These are phyloP conservation scores for Intellagama lesueurii DNA, from an alignment of 2,797 vertebrate genomes.

Conservation along the genomic window DNA sequence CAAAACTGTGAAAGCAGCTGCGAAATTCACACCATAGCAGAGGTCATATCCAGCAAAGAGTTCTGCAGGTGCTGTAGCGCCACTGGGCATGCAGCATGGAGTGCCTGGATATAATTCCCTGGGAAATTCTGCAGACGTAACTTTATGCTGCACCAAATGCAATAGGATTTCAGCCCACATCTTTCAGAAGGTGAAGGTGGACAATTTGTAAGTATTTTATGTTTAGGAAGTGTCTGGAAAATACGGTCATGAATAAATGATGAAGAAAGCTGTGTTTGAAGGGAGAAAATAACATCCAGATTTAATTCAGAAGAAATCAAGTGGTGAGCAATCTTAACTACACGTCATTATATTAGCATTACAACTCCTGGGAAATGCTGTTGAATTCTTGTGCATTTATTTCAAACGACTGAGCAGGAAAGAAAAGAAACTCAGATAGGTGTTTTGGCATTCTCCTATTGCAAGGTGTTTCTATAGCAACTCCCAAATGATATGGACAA, in stretches of 20 bases:
- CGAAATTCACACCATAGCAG: too few relatives aligned
- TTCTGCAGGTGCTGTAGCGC: too few relatives aligned
- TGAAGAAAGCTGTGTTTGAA: constrained; percentile 8
- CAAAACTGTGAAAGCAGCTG: too few relatives aligned
- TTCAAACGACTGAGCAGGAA: neutral
- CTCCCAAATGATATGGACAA: neutral
- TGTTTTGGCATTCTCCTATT: neutral
- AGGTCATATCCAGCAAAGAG: too few relatives aligned
- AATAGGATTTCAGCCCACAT: neutral
- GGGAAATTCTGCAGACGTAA: too few relatives aligned
- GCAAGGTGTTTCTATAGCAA: neutral
- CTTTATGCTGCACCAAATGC: too few relatives aligned
- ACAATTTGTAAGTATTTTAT: neutral
- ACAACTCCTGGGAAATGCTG: neutral
- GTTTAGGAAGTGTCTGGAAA: constrained; percentile 14
- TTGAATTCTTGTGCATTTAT: constrained; percentile 1
- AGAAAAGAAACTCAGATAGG: neutral
- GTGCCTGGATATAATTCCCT: too few relatives aligned
- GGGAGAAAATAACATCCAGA: constrained; percentile 3
- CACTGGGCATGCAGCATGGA: too few relatives aligned
- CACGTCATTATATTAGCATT: neutral
- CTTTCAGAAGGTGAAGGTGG: neutral
- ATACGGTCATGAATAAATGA: neutral
- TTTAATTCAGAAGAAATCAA: constrained; percentile 21
- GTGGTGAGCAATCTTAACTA: constrained; percentile 18